Base-by-base conservation (phyloP, 2,888 invertebrate genomes). In the Parasteatoda lunata region DNA sequence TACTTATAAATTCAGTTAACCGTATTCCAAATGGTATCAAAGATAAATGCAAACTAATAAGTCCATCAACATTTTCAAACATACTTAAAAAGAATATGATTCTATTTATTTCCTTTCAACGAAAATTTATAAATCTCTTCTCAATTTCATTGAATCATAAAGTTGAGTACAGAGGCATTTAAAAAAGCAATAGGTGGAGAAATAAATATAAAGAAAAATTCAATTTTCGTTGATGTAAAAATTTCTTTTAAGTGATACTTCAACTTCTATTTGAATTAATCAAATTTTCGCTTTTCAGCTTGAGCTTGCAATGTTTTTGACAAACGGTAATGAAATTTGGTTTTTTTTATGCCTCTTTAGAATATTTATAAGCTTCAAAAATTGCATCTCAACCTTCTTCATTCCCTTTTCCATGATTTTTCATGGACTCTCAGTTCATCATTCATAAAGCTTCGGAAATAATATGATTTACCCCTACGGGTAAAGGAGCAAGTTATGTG, bases 361-460 rank as follows among this genome's bases (percentile, higher is more conserved):
- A 80, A 80, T 80, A 80, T 80, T 80, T 80, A 80, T 80, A 80
- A 80, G 80, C n/a, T 8, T 59, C 64, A 71, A 30, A 71, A 80
- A 80, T 45, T 72, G 72, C 72, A 72, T 72, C 65, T 80, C 72
- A 51, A 68, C 71, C 15, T 80, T 80, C 64, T 80, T 65, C 52
- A 65, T 72, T 54, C 51, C 49, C 72, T 51, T 49, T 45, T 47
- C 72, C 64, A 49, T 73, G 81, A 75, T 81, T 81, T 73, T 81
- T 81, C 81, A 75, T 49, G 73, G 66, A 30, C 51, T 48, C 51
- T 59, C 9, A 47, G 81, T 65, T 81, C 81, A 81, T 81, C 81
- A 75, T 69, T 81, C 75, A 81, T 81, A 81, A 75, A 81, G 73
- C 81, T 81, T 30, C 75, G 75, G 81, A 81, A 81, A 81, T 81